A percentile compares a stretch with the other conserved stretches of the same genome.
Conservation (phyloP, 2,888 invertebrate species). For the Myopa tessellatipennis region DNA sequence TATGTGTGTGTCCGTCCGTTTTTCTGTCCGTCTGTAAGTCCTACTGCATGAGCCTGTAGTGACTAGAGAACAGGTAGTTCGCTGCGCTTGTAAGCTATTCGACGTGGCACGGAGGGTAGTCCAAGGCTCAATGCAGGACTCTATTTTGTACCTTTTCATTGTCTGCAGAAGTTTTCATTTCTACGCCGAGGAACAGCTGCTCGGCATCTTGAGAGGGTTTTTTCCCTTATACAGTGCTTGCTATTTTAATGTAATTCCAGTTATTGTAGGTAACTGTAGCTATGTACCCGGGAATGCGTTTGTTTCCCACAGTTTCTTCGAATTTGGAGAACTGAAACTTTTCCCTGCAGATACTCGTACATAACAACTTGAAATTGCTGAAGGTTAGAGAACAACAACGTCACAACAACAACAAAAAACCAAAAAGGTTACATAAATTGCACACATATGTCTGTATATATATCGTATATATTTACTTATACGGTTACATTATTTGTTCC, state of each 20-base stretch:
- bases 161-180: background rate
- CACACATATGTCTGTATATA: no score
- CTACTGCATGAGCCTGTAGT: background rate
- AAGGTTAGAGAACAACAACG: background rate
- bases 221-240: background rate
- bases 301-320: background rate
- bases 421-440: no score
- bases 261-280: no score
- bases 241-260: no score
- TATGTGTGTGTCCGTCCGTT: background rate
- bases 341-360: background rate
- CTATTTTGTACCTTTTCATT: background rate
- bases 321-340: background rate
- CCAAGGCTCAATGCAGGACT: background rate
- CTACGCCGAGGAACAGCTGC: background rate
- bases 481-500: background rate
- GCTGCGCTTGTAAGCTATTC: background rate
- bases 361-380: background rate
- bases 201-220: background rate
- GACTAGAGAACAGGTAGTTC: background rate
- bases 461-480: no score
- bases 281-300: background rate
- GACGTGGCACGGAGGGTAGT: background rate
- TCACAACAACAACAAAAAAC: background rate
- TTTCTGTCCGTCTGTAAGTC: background rate